phyloP scores from a whole-genome alignment of 2,113 vertebrate genomes.

The Columbina picui region DNA sequence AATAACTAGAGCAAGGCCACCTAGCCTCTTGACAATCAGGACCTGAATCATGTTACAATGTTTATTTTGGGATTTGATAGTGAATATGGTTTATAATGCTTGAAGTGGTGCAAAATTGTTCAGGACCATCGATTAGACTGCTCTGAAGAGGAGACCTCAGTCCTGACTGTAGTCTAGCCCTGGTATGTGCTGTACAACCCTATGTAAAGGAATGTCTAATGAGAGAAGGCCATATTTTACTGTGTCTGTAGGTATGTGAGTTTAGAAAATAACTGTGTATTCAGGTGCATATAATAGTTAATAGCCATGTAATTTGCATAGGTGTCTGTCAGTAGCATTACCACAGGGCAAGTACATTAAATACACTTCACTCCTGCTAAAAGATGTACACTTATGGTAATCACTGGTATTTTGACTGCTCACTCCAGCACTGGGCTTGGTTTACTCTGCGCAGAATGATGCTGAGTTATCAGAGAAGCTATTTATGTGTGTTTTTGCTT shows the following conservation, averaged over 20 bases:
- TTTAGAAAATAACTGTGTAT: neutral
- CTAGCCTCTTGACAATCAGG: neutral
- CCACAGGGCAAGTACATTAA: neutral
- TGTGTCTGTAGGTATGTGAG: neutral
- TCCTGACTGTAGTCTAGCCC: neutral
- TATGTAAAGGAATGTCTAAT: fast-evolving
- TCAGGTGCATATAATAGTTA: neutral
- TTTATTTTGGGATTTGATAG: neutral
- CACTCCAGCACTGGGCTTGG: neutral
- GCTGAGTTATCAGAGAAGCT: neutral
- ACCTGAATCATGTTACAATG: neutral
- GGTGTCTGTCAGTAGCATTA: neutral
- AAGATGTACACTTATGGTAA: neutral
- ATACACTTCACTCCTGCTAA: neutral
- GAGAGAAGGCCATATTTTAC: neutral
- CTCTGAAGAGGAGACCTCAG: neutral
- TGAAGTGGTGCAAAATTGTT: neutral
- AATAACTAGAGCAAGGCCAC: neutral
- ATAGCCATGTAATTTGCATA: neutral
- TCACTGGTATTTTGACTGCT: neutral
- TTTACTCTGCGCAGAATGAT: neutral
- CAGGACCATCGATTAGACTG: neutral
- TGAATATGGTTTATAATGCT: neutral
- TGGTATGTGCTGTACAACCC: neutral
- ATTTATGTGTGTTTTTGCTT: neutral